Evolutionary conservation across 2,888 invertebrate genomes (phyloP), one percentile per base, ranked within the genome.

Genomic region (Meghimatium bilineatum): DNA sequence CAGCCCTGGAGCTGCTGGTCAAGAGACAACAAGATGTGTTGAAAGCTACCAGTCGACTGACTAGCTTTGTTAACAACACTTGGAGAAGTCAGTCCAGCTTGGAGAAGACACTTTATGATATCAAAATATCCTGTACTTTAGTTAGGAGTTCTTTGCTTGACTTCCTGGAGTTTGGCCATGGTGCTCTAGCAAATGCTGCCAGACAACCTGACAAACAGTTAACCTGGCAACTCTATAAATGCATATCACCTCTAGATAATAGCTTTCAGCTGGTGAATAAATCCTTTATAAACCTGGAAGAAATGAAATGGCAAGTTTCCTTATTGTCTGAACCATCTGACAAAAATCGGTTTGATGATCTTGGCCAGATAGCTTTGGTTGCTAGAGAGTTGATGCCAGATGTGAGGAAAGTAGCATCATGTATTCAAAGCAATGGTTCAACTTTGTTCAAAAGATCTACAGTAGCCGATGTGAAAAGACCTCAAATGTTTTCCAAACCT

Each of bases 311-410:
- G 93, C 89, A 90, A 60, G 86, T 91, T 8, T 85, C 88, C 49
- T 86, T 88, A 66, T 85, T 92, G 17, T 86, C 87, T 14, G 85
- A 86, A n/a, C 83, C 90, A 34, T 87, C 95, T 95, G 92, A 93
- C 72, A 85, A 89, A 26, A 86, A 90, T 85, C 89, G 93, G 84
- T 96, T 96, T 32, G 97, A 98, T 93, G 96, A 97, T 63, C 94
- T 98, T 69, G 98, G 98, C 93, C 97, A 97, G 93, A 95, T 99
- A 85, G 96, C 98, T 86, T 96, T 96, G 20, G 97, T 97, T 91
- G 96, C 97, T 29, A 95, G 97, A 91, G 96, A 97, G 17, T 95
- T 98, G 52, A 97, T 96, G 0, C 97, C 97, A 93, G 97, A 98
- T 94, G 97, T 98, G 66, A 95, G 97, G 88, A 96, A 97, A 93